A percentile compares a stretch with the other conserved stretches of the same genome.
phyloP scores from a whole-genome alignment of 1,140 invertebrate species.

The Psix sp. region DNA sequence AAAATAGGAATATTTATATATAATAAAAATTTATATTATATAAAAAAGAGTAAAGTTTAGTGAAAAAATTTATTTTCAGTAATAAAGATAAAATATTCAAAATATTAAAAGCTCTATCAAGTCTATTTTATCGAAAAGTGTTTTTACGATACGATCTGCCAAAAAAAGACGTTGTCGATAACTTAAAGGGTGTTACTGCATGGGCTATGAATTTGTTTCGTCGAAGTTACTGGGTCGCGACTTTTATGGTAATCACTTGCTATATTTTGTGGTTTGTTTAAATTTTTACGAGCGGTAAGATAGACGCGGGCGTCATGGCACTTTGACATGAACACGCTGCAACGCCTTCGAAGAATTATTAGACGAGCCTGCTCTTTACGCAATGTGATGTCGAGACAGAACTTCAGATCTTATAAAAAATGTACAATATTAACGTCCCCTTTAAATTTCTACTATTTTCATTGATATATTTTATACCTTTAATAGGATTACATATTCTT shows the following conservation, averaged over 20 bases:
- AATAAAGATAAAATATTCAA: too few species aligned
- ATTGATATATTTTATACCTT: too few species aligned
- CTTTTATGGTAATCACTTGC: constrained; percentile 54
- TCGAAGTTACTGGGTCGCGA: too few species aligned
- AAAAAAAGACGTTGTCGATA: background rate
- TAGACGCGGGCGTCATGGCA: constrained; percentile 70
- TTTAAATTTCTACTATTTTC: too few species aligned
- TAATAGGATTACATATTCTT: too few species aligned
- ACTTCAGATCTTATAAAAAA: background rate
- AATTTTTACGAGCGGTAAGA: constrained; percentile 67
- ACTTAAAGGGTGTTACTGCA: background rate
- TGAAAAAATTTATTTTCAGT: too few species aligned
- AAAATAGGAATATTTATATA: too few species aligned
- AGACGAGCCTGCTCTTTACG: constrained; percentile 62
- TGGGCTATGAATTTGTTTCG: background rate
- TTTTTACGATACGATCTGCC: background rate
- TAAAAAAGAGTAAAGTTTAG: too few species aligned
- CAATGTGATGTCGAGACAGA: constrained; percentile 25
- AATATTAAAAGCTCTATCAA: too few species aligned
- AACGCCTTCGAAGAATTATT: constrained; percentile 71
- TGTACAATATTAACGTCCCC: too few species aligned
- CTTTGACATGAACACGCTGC: constrained; percentile 71
- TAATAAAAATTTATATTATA: too few species aligned
- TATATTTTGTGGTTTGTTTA: constrained; percentile 64
- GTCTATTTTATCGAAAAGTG: too few species aligned